Conservation (phyloP, 2,888 invertebrate species). For the Autographa gamma region DNA sequence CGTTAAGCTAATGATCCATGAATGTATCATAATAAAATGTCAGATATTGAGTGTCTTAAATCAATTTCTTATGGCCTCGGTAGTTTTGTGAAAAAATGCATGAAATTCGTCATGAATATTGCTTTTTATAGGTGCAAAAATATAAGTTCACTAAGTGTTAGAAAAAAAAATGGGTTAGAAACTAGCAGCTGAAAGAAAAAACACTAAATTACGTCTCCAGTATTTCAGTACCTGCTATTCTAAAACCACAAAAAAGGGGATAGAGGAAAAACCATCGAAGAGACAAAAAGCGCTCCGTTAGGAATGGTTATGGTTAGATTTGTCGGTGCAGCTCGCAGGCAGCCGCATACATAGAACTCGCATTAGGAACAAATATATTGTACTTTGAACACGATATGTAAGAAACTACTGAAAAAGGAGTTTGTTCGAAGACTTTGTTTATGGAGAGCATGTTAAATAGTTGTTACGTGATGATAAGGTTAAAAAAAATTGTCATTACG, state of each 20-base stretch:
- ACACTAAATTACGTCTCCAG: background rate
- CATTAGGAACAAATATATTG: constrained; percentile 63
- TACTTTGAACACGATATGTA: constrained; percentile 36
- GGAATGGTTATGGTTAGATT: constrained; percentile 52
- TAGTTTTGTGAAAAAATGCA: too few relatives aligned
- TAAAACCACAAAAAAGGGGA: constrained; percentile 7
- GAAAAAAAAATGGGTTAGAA: too few relatives aligned
- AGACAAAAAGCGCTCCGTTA: constrained; percentile 35
- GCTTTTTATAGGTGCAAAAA: background rate
- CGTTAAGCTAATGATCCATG: background rate
- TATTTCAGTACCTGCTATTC: background rate
- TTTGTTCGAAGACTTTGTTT: constrained; percentile 5
- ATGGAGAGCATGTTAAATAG: background rate
- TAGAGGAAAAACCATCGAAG: background rate
- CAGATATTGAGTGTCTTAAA: too few relatives aligned
- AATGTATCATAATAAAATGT: too few relatives aligned
- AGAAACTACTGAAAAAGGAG: constrained; percentile 30
- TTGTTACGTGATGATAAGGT: too few relatives aligned
- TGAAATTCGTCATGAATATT: too few relatives aligned
- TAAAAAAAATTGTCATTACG: too few relatives aligned
- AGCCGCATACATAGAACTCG: constrained; percentile 68
- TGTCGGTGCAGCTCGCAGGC: constrained; percentile 47
- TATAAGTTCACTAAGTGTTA: background rate
- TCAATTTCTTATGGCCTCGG: too few relatives aligned
- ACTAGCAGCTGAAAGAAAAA: too few relatives aligned